Evolutionary conservation across 2,113 vertebrate species (phyloP), one percentile per base, ranked within the genome.

Genomic region (Ciconia boyciana): DNA sequence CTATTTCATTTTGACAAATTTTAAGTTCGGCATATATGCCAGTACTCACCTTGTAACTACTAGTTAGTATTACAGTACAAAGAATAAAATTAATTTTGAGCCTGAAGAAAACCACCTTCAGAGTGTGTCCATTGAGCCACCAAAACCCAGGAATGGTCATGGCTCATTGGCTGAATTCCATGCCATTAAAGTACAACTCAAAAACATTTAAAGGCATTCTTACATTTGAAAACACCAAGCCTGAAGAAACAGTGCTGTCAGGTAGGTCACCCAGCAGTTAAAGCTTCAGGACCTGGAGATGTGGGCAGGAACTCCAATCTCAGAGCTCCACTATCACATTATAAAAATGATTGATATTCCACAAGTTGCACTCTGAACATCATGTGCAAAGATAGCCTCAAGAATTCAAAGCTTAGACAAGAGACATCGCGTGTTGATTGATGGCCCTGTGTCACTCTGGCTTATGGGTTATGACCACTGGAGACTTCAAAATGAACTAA

Each of bases 381-480:
- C 78, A 66, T 60, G 64, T 86, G 91, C 83, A 78, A 75, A 79
- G 85, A 89, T 34, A 89, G 39, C 36, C 62, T 83, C 48, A 55
- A 49, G 79, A 84, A 83, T 92, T 85, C 82, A 95, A 89, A 91
- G 83, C 82, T 69, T 51, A 93, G 79, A 85, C 87, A 91, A 93
- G 92, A 68, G 39, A 72, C 82, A 84, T 93, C 46, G 93, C 72
- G 21, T 69, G 69, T 91, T 98, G 98, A 99, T 98, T 97, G 98
- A 99, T 98, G 96, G 97, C 94, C 97, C 96, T 96, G 82, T 98
- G 98, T 98, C 98, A 98, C 96, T 98, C 97, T 95, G 93, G 87
- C 97, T 89, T 96, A 95, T 72, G 94, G 97, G 97, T 97, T 98
- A 96, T 96, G 97, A 97, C 97, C 93, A 62, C 90, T 91, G 78